These are phyloP conservation scores for Isurus oxyrinchus DNA, from an alignment of 2,113 vertebrate genomes.

Conservation along the genomic window DNA sequence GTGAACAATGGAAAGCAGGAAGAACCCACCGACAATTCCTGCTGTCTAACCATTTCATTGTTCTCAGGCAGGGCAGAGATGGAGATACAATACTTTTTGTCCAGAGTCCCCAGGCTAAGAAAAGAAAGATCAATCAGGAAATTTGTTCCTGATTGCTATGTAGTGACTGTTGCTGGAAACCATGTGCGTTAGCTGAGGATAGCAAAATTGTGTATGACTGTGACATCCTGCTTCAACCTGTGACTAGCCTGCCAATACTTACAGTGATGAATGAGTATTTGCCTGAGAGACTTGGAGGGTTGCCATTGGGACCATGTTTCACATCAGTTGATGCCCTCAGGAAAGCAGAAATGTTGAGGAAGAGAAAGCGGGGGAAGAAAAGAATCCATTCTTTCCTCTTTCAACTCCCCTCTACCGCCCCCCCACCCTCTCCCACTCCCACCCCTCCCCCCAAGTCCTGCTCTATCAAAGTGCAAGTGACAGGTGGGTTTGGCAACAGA, in stretches of 20 bases:
- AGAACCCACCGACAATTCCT: neutral
- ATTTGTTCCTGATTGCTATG: neutral
- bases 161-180: neutral
- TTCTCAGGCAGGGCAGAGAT: neutral
- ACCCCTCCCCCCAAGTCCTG: no score
- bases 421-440: no score
- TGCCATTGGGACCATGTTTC: neutral
- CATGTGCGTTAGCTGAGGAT: neutral
- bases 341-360: neutral
- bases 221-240: neutral
- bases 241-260: neutral
- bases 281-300: neutral
- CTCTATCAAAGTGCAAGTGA: neutral
- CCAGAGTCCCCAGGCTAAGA: neutral
- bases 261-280: neutral
- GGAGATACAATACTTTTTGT: neutral
- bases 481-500: neutral
- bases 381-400: neutral
- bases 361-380: neutral
- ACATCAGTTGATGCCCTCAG: neutral
- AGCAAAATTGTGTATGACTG: neutral
- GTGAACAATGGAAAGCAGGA: neutral
- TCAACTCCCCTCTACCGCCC: no score
- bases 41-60: neutral
- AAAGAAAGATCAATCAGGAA: neutral